phyloP scores from a whole-genome alignment of 2,113 vertebrate species.

The Aplodontia rufa region DNA sequence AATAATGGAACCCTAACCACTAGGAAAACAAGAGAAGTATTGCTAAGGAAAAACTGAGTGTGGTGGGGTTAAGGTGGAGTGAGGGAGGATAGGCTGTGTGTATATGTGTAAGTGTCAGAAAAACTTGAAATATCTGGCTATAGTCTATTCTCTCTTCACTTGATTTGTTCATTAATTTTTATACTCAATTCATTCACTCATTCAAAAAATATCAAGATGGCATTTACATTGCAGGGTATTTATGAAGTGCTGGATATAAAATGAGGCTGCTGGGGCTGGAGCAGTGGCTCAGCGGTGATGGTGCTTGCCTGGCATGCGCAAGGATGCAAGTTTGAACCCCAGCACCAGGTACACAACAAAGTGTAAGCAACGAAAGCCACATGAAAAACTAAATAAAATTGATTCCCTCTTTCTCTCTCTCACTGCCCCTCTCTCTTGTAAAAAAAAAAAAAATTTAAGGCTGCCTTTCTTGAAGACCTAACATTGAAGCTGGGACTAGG shows the following conservation, averaged over 20 bases:
- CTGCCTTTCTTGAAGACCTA: not conserved
- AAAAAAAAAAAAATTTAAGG: too few relatives aligned
- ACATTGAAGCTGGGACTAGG: not conserved
- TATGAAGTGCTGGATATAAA: not conserved
- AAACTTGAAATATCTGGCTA: not conserved
- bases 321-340: too few relatives aligned
- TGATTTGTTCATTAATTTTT: not conserved
- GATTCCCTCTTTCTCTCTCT: too few relatives aligned
- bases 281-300: too few relatives aligned
- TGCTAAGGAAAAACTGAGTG: not conserved
- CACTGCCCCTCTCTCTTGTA: too few relatives aligned
- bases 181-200: not conserved
- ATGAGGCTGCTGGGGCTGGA: too few relatives aligned
- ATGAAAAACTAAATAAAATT: too few relatives aligned
- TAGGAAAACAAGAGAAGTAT: not conserved
- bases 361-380: too few relatives aligned
- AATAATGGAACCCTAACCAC: accelerated
- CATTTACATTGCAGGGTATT: too few relatives aligned
- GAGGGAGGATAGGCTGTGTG: accelerated
- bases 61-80: too few relatives aligned
- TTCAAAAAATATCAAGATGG: not conserved
- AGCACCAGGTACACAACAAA: too few relatives aligned
- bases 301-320: too few relatives aligned
- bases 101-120: not conserved
- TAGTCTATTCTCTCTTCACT: not conserved